Base-by-base conservation (phyloP, 2,113 vertebrate genomes). In the Ictalurus furcatus region DNA sequence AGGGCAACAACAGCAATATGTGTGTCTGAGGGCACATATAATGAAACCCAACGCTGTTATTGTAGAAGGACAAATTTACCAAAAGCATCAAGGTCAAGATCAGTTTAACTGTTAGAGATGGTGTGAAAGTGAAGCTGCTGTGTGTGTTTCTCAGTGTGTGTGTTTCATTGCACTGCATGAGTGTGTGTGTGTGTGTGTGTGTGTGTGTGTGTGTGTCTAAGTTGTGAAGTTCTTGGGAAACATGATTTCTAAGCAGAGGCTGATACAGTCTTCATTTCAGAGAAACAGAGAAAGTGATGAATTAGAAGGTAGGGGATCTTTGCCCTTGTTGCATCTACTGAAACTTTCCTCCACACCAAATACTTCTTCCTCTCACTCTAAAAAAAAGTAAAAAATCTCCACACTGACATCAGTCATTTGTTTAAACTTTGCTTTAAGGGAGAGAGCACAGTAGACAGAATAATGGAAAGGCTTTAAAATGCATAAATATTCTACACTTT, bases 271-370 rank as follows among this genome's bases (percentile, higher is more conserved):
- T n/a, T 52, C 17, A 16, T 58, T 82, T 88, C 78, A 58, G 63
- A 88, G 63, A n/a, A 82, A 82, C 13, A 40, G 78, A 83, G 52
- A 88, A 40, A n/a, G 87, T 71, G 48, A 30, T 83, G 19, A 80
- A 79, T 17, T 25, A 1, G 7, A 17, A 17, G 58, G 16, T 4
- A 19, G 44, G 6, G 14, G 86, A 54, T 40, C 25, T 87, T n/a
- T 63, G 56, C 67, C 19, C 76, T 81, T 25, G 23, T 21, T 80
- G 17, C 12, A 25, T 78, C 37, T 6, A 67, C 25, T 30, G 25
- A 44, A 65, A 16, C 74, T 87, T 78, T 48, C 74, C 59, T 67
- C 12, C n/a, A 65, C 2, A 54, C 19, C 37, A 37, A 56, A 56
- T 23, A 82, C 19, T 6, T 80, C 28, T n/a, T 56, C 23, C 28